Base-by-base conservation (phyloP, 2,888 invertebrate genomes). In the Strigamia maritima region DNA sequence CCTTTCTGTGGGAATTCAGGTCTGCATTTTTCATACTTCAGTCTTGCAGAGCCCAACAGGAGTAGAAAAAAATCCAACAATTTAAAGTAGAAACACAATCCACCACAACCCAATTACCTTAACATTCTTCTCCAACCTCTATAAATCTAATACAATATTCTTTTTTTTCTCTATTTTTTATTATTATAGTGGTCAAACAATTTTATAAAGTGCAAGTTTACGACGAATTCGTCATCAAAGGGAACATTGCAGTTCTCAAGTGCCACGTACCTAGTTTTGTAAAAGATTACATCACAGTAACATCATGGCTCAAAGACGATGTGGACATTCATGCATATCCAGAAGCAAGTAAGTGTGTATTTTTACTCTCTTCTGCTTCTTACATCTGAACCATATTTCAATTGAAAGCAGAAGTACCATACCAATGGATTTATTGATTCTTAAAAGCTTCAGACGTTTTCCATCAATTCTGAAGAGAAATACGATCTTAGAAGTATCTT, bases 271-370 rank as follows among this genome's bases (percentile, higher is more conserved):
- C 79, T 28, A 79, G 79, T 74, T 79, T 79, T 49, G 79, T 79
- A 74, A 79, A 79, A 40, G 79, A 79, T 74, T 79, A 79, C 44
- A 79, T 79, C 70, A 79, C 22, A 26, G 79, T 79, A 26, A 79
- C 79, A 24, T 79, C 79, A 74, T 79, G 79, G 79, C 75, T 79
- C 24, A 79, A 79, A 74, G 79, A 79, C n/a, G 79, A 79, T 49
- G 79, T 79, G 35, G 79, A 79, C 40, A 79, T 79, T 40, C 79
- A 79, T 49, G 79, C 79, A 26, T 79, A 79, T 40, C 79, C 79
- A 26, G 79, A 79, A 79, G 79, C 79, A 24, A 79, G 79, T 79
- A 40, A 79, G 79, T 79, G 35, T 28, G 35, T 6, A n/a, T n/a
- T n/a, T n/a, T n/a, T n/a, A 26, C n/a, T 49, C 49, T 49, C 49